Conservation (phyloP, 2,113 vertebrate species). For the Leucopternis melanops region DNA sequence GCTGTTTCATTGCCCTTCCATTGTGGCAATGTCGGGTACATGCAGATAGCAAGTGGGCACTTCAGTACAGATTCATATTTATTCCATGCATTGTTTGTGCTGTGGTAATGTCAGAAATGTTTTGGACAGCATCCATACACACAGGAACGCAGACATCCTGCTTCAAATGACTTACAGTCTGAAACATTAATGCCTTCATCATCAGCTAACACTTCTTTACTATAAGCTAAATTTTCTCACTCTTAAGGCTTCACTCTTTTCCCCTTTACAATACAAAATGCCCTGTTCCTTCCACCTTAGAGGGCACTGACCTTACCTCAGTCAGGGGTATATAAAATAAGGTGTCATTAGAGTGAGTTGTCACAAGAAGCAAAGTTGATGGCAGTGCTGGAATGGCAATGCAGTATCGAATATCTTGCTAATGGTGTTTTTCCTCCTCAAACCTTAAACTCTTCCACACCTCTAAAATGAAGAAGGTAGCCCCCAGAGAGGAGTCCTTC, state of each 20-base stretch:
- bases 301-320: not conserved
- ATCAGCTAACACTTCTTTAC: not conserved
- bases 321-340: not conserved
- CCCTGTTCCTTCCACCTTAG: not conserved
- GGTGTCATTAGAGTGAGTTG: not conserved
- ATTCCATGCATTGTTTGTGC: not conserved
- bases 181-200: constrained; percentile 5
- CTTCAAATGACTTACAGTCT: not conserved
- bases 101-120: not conserved
- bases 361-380: not conserved
- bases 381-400: not conserved
- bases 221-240: not conserved
- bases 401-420: not conserved
- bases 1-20: not conserved
- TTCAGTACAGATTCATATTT: not conserved
- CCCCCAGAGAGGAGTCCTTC: not conserved
- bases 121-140: not conserved
- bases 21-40: too few relatives aligned
- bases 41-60: not conserved
- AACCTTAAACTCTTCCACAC: not conserved
- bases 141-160: not conserved
- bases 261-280: not conserved
- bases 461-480: not conserved
- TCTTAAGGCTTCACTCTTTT: not conserved
- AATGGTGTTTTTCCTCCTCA: not conserved